A percentile compares a stretch with the other conserved stretches of the same genome.
Evolutionary conservation across 2,797 vertebrate species (phyloP).

Genomic region (Sebastes matsubarae): DNA sequence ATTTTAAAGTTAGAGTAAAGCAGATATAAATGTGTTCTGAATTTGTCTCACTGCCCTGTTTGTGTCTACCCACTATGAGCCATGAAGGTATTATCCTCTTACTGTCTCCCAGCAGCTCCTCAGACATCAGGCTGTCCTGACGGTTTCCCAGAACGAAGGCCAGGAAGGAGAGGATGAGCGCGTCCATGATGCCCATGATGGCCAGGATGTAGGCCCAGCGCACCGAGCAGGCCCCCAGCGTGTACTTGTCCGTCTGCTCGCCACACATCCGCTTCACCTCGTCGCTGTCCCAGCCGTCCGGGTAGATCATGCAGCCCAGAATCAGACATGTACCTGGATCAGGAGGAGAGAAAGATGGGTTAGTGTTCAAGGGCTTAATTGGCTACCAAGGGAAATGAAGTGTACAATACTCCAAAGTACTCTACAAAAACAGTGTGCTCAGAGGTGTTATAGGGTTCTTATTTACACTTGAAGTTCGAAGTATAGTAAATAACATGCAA

Average conservation of each 20-base stretch:
- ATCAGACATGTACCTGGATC: conserved; percentile 92
- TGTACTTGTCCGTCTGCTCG: conserved; percentile 98
- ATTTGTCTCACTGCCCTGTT: too few relatives aligned
- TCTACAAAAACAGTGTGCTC: not conserved
- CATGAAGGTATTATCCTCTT: conserved; percentile 69
- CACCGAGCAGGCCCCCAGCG: conserved; percentile 95
- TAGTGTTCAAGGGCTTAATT: not conserved
- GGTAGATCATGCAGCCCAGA: conserved; percentile 98
- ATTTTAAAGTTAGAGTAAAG: too few relatives aligned
- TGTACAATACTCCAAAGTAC: too few relatives aligned
- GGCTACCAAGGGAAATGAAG: not conserved
- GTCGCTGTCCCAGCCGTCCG: conserved; percentile 98
- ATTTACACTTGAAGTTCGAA: not conserved
- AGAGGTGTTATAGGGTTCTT: not conserved
- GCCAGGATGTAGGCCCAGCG: conserved; percentile 99
- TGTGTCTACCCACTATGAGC: not conserved
- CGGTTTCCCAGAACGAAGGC: conserved; percentile 98
- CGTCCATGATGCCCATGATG: conserved; percentile 98
- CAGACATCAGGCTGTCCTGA: conserved; percentile 96
- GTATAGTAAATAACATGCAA: not conserved
- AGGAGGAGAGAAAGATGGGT: not conserved
- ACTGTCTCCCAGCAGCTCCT: conserved; percentile 97
- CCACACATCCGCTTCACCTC: conserved; percentile 98
- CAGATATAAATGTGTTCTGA: too few relatives aligned
- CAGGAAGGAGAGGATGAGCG: conserved; percentile 97